Conservation (phyloP, 1,140 invertebrate species). For the Rhynchophorus ferrugineus region DNA sequence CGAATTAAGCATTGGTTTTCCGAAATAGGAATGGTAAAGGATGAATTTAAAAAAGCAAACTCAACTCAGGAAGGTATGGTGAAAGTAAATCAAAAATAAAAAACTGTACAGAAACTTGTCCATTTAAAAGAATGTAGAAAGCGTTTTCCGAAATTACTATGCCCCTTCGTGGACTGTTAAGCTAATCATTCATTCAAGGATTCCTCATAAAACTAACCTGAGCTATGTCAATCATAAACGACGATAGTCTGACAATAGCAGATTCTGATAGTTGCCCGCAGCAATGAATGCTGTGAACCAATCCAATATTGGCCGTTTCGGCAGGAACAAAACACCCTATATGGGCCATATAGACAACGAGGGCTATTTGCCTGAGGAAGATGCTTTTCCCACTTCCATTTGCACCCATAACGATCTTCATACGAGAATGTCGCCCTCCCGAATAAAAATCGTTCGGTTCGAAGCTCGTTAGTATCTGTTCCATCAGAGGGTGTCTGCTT, state of each 20-base stretch:
- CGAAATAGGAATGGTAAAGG: too few species aligned
- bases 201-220: conserved; percentile 61
- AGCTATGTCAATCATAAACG: conserved; percentile 77
- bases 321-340: conserved; percentile 86
- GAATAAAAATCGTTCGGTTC: conserved; percentile 66
- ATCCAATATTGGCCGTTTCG: conserved; percentile 57
- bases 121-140: too few species aligned
- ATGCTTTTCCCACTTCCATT: conserved; percentile 90
- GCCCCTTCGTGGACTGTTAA: too few species aligned
- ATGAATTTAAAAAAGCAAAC: too few species aligned
- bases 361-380: conserved; percentile 75
- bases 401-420: conserved; percentile 79
- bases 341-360: conserved; percentile 77
- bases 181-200: too few species aligned
- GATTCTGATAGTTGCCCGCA: conserved; percentile 68
- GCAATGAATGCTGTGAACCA: conserved; percentile 66
- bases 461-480: conserved; percentile 57
- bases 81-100: too few species aligned
- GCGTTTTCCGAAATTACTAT: too few species aligned
- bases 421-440: conserved; percentile 45
- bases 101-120: too few species aligned
- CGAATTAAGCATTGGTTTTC: too few species aligned
- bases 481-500: conserved; percentile 73
- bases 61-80: too few species aligned
- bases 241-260: conserved; percentile 70